Percentiles rank a stretch among this genome's conserved stretches.
Conservation (phyloP, 2,888 invertebrate species). For the Macrophya annulata region DNA sequence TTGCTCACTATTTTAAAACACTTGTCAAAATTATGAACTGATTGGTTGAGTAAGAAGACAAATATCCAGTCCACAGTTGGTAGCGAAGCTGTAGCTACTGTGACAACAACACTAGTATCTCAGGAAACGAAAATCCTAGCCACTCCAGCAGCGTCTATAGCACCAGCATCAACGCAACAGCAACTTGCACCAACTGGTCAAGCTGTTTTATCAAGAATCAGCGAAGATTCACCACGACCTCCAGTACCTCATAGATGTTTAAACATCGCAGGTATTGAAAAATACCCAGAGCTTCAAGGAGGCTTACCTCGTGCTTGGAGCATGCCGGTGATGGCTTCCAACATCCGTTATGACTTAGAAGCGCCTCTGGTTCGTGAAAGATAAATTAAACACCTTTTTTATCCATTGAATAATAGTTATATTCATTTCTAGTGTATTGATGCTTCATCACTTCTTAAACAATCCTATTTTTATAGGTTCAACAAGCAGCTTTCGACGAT, state of each 20-base stretch:
- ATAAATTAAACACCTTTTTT: neutral
- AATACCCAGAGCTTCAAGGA: constrained; percentile 86
- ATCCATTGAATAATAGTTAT: neutral
- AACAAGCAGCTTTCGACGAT: constrained; percentile 94
- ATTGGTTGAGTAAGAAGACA: constrained; percentile 60
- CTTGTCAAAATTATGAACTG: constrained; percentile 30
- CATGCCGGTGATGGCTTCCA: constrained; percentile 84
- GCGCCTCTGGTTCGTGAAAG: constrained; percentile 84
- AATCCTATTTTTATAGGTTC: constrained; percentile 79
- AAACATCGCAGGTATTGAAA: constrained; percentile 91
- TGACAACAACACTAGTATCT: constrained; percentile 64
- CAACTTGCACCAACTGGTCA: constrained; percentile 67
- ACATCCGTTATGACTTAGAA: constrained; percentile 85
- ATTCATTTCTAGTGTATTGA: neutral
- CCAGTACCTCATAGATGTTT: constrained; percentile 81
- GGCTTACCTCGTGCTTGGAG: constrained; percentile 89
- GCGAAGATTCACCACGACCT: constrained; percentile 81
- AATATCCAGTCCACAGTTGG: constrained; percentile 70
- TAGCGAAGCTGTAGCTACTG: constrained; percentile 69
- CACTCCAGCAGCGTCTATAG: constrained; percentile 64
- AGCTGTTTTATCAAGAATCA: constrained; percentile 79
- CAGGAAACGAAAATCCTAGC: constrained; percentile 69
- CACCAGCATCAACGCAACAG: constrained; percentile 66
- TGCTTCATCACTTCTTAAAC: constrained; percentile 24
- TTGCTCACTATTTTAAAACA: neutral